Evolutionary conservation across 2,113 vertebrate genomes (phyloP).

Genomic region (Emydocephalus ijimae): DNA sequence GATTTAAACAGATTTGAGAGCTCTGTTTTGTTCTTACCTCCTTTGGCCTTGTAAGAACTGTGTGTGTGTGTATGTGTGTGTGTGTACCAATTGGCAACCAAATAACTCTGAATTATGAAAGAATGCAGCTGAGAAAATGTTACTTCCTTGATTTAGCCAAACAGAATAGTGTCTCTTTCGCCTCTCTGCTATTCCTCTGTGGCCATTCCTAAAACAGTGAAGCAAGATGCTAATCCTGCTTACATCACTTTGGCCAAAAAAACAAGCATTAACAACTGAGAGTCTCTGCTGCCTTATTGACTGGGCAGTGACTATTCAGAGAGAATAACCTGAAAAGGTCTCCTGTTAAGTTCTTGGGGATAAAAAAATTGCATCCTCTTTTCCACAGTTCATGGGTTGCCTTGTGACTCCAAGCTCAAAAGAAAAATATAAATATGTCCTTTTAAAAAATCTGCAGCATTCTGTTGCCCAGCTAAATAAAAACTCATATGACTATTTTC

Average conservation of each 20-base stretch:
- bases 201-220: not conserved
- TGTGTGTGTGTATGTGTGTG: too few relatives aligned
- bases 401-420: constrained; percentile 11
- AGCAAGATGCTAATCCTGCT: not conserved
- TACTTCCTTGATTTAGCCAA: not conserved
- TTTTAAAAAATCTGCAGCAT: not conserved
- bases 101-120: not conserved
- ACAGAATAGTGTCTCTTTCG: not conserved
- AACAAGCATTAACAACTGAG: not conserved
- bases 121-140: not conserved
- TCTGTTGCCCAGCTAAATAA: constrained; percentile 39
- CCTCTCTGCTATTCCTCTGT: not conserved
- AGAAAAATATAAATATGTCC: constrained; percentile 17
- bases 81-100: not conserved
- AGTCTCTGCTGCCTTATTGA: not conserved
- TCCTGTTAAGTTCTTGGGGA: not conserved
- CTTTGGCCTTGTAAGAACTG: not conserved
- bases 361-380: not conserved
- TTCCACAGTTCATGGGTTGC: constrained; percentile 14
- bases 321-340: not conserved
- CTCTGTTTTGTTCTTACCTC: not conserved
- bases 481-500: constrained; percentile 33
- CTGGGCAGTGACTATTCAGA: not conserved
- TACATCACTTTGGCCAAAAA: not conserved
- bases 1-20: not conserved